Percentiles rank a stretch among this genome's conserved stretches.
Evolutionary conservation across 1,140 invertebrate species (phyloP).

Genomic region (Brachionus angularis): DNA sequence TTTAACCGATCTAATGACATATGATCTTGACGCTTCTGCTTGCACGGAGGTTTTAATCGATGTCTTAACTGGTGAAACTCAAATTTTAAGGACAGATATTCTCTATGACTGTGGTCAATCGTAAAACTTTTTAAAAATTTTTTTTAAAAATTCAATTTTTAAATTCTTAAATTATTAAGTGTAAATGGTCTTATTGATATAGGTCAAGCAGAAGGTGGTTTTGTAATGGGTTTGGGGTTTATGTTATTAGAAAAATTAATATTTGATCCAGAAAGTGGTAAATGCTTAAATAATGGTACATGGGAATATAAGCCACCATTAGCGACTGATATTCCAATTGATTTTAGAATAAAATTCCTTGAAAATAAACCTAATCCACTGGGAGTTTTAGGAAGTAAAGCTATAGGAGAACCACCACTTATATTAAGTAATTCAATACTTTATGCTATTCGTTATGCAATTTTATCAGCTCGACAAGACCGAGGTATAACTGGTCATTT

Average conservation of each 20-base stretch:
- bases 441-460: not conserved
- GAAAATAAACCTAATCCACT: conserved; percentile 66
- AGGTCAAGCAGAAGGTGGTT: conserved; percentile 79
- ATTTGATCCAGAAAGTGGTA: conserved; percentile 66
- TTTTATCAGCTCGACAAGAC: not conserved
- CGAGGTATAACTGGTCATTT: not conserved
- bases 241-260: conserved; percentile 71
- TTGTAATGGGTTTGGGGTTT: conserved; percentile 78
- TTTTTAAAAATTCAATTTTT: not conserved
- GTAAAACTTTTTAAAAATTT: not conserved
- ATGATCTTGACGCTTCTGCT: conserved; percentile 47
- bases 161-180: not conserved
- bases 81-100: conserved; percentile 22
- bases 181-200: conserved; percentile 4
- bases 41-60: conserved; percentile 61
- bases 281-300: conserved; percentile 69
- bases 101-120: not conserved
- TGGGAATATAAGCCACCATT: conserved; percentile 78
- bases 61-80: conserved; percentile 59
- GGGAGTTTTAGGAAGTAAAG: not conserved
- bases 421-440: not conserved
- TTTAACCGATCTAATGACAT: not conserved
- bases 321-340: conserved; percentile 75
- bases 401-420: conserved; percentile 1
- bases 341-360: conserved; percentile 71